phyloP scores from a whole-genome alignment of 1,140 invertebrate species.

The Drosophila lacertosa region DNA sequence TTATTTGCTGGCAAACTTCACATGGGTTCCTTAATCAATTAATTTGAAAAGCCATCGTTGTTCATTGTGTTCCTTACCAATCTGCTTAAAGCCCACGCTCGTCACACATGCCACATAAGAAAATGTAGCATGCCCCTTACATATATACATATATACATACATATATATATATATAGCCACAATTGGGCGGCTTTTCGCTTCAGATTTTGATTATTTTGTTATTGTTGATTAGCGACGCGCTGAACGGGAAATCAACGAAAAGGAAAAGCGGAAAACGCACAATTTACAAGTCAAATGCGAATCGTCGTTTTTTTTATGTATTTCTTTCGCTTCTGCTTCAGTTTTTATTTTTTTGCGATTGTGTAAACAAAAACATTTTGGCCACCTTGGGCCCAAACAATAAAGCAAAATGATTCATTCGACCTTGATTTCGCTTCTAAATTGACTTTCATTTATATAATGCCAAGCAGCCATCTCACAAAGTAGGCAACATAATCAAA shows the following conservation, averaged over 20 bases:
- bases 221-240: constrained; percentile 38
- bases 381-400: constrained; percentile 1
- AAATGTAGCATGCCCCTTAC: not conserved
- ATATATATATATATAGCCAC: not conserved
- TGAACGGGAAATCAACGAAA: constrained; percentile 24
- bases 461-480: not conserved
- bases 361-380: constrained; percentile 33
- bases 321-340: constrained; percentile 7
- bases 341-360: not conserved
- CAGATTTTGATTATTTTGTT: constrained; percentile 42
- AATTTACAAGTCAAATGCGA: constrained; percentile 32
- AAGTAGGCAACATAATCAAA: constrained; percentile 28
- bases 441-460: constrained; percentile 1
- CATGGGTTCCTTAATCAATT: not conserved
- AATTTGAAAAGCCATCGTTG: not conserved
- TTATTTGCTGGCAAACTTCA: no score
- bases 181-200: constrained; percentile 5
- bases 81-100: not conserved
- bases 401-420: constrained; percentile 14
- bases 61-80: not conserved
- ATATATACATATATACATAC: not conserved
- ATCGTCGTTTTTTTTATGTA: constrained; percentile 12
- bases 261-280: constrained; percentile 3
- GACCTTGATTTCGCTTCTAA: constrained; percentile 27
- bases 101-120: not conserved